Conservation (phyloP, 2,888 invertebrate genomes). For the Andrena marginata region DNA sequence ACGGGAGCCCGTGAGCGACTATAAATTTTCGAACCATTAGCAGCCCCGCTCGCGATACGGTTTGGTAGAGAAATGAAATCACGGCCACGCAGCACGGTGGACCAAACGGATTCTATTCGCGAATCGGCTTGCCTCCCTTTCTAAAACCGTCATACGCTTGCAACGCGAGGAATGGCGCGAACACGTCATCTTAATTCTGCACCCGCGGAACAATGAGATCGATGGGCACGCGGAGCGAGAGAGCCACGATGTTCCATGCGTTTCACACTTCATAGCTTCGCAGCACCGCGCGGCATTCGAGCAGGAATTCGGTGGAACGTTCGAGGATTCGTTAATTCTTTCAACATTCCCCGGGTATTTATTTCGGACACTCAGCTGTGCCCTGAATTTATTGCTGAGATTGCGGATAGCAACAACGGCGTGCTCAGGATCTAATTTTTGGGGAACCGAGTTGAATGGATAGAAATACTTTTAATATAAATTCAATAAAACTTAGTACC, state of each 20-base stretch:
- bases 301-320: background rate
- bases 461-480: too few species aligned
- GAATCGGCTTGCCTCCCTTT: constrained; percentile 58
- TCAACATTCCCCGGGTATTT: too few species aligned
- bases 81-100: constrained; percentile 20
- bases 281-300: background rate
- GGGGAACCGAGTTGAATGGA: too few species aligned
- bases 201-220: constrained; percentile 28
- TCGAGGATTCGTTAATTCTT: background rate
- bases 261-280: too few species aligned
- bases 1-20: constrained; percentile 1
- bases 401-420: too few species aligned
- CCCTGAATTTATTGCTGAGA: too few species aligned
- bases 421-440: too few species aligned
- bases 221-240: constrained; percentile 35
- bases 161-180: constrained; percentile 44
- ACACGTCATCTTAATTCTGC: constrained; percentile 56
- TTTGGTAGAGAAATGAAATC: constrained; percentile 31
- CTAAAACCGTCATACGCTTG: constrained; percentile 58
- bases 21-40: constrained; percentile 30
- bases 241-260: background rate
- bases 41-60: background rate
- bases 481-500: too few species aligned
- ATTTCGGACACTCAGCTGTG: background rate
- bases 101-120: constrained; percentile 39